Percentiles rank a stretch among this genome's conserved stretches.
phyloP scores from a whole-genome alignment of 2,113 vertebrate species.

The Aviceda subcristata region DNA sequence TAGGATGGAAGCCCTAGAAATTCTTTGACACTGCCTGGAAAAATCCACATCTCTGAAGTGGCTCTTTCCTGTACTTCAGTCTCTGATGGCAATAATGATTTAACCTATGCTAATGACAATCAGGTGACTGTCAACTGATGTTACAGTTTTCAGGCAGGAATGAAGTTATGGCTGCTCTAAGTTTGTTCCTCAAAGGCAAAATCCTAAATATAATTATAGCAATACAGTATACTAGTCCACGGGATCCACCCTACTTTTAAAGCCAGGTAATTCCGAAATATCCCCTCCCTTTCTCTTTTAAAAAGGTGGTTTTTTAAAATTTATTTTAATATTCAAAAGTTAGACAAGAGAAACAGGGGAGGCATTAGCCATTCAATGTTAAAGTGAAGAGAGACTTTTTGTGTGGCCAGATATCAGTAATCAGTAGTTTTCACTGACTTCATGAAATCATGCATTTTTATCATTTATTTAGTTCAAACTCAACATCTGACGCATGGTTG shows the following conservation, averaged over 20 bases:
- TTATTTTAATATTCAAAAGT: neutral
- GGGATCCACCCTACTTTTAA: neutral
- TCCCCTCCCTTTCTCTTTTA: neutral
- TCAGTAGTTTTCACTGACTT: neutral
- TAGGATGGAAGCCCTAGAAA: neutral
- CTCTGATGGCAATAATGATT: neutral
- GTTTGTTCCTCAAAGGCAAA: neutral
- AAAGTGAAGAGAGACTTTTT: neutral
- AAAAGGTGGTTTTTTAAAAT: neutral
- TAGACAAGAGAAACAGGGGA: neutral
- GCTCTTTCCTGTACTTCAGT: neutral
- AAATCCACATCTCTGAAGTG: neutral
- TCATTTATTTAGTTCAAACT: constrained; percentile 25
- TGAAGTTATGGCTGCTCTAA: neutral
- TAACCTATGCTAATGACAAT: neutral
- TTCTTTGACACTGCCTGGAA: neutral
- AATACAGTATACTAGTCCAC: neutral
- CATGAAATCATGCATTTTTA: neutral
- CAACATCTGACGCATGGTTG: constrained; percentile 37
- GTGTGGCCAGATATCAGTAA: neutral
- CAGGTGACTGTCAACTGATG: neutral
- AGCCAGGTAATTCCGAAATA: neutral
- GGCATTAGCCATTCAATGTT: neutral
- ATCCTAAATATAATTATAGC: neutral
- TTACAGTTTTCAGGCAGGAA: neutral